Base-by-base conservation (phyloP, 2,113 vertebrate genomes). In the Chrysochloris asiatica region DNA sequence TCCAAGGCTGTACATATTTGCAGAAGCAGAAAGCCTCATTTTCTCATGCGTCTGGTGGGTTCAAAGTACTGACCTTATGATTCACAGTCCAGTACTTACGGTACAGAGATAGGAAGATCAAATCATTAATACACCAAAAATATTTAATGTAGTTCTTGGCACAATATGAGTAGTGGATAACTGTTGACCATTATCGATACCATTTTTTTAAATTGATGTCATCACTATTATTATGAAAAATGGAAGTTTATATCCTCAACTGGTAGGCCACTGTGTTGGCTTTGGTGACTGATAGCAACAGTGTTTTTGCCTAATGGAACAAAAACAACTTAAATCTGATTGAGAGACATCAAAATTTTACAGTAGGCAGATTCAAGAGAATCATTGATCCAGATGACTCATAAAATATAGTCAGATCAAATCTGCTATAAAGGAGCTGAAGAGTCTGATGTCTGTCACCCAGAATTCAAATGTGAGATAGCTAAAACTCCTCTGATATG, bases 291-390 rank as follows among this genome's bases (percentile, higher is more conserved):
- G n/a, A n/a, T n/a, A n/a, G n/a, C n/a, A n/a, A n/a, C n/a, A n/a
- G n/a, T n/a, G n/a, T n/a, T n/a, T n/a, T n/a, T n/a, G n/a, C n/a
- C n/a, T n/a, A 41, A 38, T 81, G 16, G 50, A 80, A 71, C 47
- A 86, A 77, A 81, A n/a, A 61, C 41, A 38, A 4, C 43, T 94
- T 79, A 88, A 94, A 59, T 86, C 38, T 59, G 26, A 85, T 41
- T 86, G 36, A 93, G 38, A 90, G 28, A 77, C 22, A 41, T 24
- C 77, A 63, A 63, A 54, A 50, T 88, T 76, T 75, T 79, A 1
- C 30, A 10, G 8, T 50, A 50, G 48, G 48, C 48, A 28, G n/a
- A n/a, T 26, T 73, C 28, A 76, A 83, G 43, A 59, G 71, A 86
- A 43, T 63, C 19, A 38, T 88, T 88, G 45, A n/a, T 81, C 11